Percentiles rank a stretch among this genome's conserved stretches.
Evolutionary conservation across 2,113 vertebrate species (phyloP).

Genomic region (Pleuronectes platessa): DNA sequence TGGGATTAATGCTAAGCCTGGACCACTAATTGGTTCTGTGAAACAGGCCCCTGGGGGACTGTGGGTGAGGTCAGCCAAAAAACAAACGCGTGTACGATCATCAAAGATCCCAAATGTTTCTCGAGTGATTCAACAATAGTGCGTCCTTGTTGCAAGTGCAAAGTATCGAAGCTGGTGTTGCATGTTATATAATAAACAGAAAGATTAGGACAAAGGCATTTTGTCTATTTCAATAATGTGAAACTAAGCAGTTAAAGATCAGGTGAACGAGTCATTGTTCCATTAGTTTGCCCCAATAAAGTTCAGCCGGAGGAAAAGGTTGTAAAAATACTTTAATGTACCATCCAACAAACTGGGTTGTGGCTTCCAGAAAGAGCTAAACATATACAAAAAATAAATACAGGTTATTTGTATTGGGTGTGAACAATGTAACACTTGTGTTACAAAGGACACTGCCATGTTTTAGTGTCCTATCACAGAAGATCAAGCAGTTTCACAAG

Average conservation of each 20-base stretch:
- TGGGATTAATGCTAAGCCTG: constrained; percentile 44
- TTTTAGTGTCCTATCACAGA: neutral
- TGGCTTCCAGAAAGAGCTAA: constrained; percentile 22
- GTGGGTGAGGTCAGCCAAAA: constrained; percentile 26
- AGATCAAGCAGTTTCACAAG: neutral
- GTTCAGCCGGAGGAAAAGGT: constrained; percentile 49
- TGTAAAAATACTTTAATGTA: constrained; percentile 58
- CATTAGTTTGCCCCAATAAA: constrained; percentile 20
- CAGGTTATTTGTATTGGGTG: neutral
- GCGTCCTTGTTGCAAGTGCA: constrained; percentile 9
- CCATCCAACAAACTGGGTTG: constrained; percentile 38
- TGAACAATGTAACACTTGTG: constrained; percentile 10
- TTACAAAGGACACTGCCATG: neutral
- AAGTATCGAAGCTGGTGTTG: neutral
- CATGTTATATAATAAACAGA: neutral
- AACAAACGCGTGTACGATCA: constrained; percentile 20
- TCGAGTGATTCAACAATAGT: neutral
- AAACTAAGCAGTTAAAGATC: constrained; percentile 5
- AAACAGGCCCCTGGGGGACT: constrained; percentile 16
- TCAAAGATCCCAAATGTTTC: constrained; percentile 24
- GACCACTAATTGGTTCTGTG: constrained; percentile 55
- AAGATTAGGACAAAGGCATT: neutral
- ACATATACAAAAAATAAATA: constrained; percentile 32
- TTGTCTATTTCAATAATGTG: constrained; percentile 6
- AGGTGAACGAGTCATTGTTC: constrained; percentile 39